These are phyloP conservation scores for Argopecten irradians DNA, from an alignment of 1,140 invertebrate species.

Conservation along the genomic window DNA sequence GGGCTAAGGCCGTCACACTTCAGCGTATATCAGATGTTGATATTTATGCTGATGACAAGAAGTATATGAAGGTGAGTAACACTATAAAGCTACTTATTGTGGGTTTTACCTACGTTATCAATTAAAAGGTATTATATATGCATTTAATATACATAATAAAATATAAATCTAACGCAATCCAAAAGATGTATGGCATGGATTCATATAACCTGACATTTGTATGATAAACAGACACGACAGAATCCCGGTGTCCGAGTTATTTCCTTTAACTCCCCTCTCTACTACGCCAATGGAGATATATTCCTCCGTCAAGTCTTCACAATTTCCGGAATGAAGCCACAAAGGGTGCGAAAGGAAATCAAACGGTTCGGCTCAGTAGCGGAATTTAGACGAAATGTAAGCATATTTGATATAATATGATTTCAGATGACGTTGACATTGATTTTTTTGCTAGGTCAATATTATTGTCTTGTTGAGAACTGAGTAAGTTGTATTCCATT, in stretches of 20 bases:
- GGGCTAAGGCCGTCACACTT: constrained; percentile 53
- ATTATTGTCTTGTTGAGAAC: background rate
- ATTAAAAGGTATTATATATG: background rate
- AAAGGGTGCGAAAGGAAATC: constrained; percentile 61
- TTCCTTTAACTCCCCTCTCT: constrained; percentile 63
- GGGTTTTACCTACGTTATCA: background rate
- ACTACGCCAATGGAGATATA: constrained; percentile 68
- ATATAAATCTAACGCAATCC: background rate
- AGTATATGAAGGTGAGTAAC: constrained; percentile 58
- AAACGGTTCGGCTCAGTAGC: constrained; percentile 55
- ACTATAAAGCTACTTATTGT: background rate
- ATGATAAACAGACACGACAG: constrained; percentile 56
- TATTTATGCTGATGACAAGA: constrained; percentile 50
- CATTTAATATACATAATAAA: background rate
- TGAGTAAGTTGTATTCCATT: background rate
- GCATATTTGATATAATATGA: background rate
- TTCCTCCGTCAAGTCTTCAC: constrained; percentile 63
- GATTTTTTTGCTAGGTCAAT: background rate
- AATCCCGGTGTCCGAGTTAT: constrained; percentile 56
- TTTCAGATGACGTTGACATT: background rate
- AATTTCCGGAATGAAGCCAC: constrained; percentile 61
- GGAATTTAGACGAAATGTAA: constrained; percentile 45
- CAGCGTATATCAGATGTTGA: constrained; percentile 57
- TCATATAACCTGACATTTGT: background rate
- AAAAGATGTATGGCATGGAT: too few species aligned